These are phyloP conservation scores for Microchrysa polita DNA, from an alignment of 2,888 invertebrate species.

Conservation along the genomic window DNA sequence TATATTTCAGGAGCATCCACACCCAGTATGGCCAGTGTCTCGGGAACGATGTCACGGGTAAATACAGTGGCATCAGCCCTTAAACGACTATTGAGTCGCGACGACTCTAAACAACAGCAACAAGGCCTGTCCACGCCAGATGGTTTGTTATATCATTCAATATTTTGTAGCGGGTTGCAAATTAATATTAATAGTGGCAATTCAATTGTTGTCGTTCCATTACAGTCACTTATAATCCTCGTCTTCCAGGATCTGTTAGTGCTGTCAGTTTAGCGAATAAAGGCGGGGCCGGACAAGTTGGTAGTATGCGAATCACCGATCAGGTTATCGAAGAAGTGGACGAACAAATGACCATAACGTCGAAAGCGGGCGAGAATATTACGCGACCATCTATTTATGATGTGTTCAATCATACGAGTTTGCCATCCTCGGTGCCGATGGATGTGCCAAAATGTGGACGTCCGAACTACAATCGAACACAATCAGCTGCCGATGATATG, in stretches of 20 bases:
- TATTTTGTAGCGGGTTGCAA: slow-evolving; percentile 22
- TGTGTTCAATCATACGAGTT: slow-evolving; percentile 67
- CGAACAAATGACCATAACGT: slow-evolving; percentile 83
- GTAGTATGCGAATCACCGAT: slow-evolving; percentile 73
- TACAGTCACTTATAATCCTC: slow-evolving; percentile 52
- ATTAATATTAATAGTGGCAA: slow-evolving; percentile 1
- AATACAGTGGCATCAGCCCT: slow-evolving; percentile 82
- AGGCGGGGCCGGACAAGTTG: slow-evolving; percentile 45
- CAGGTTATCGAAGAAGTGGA: slow-evolving; percentile 82
- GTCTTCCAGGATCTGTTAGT: slow-evolving; percentile 62
- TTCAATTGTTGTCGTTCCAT: background rate
- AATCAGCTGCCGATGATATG: slow-evolving; percentile 58
- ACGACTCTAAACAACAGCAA: slow-evolving; percentile 67
- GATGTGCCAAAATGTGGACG: slow-evolving; percentile 68
- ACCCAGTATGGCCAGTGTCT: slow-evolving; percentile 62
- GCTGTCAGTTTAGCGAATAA: slow-evolving; percentile 57
- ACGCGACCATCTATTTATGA: slow-evolving; percentile 72
- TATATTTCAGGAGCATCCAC: slow-evolving; percentile 65
- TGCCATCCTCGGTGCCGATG: slow-evolving; percentile 71
- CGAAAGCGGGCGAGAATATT: slow-evolving; percentile 67
- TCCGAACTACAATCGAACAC: slow-evolving; percentile 57
- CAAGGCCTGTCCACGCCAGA: slow-evolving; percentile 59
- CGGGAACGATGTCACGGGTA: slow-evolving; percentile 73
- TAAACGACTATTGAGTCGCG: slow-evolving; percentile 80
- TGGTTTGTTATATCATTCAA: slow-evolving; percentile 35